Percentiles rank a stretch among this genome's conserved stretches.
Evolutionary conservation across 2,113 vertebrate species (phyloP).

Genomic region (human (Homo sapiens)): DNA sequence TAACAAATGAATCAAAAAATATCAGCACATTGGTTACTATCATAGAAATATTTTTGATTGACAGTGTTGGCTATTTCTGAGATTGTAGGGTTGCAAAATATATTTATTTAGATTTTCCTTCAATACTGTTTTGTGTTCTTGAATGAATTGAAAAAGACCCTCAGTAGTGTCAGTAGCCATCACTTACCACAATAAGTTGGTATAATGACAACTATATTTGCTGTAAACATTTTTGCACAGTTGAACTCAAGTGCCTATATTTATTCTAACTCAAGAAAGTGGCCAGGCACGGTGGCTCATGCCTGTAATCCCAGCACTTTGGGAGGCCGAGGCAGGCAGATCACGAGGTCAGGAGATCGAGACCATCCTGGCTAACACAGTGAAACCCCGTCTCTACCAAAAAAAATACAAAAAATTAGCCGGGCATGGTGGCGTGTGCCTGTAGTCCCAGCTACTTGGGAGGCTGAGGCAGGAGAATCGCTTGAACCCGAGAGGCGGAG

Average conservation of each 20-base stretch:
- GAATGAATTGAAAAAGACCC: not conserved
- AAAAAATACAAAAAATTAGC: no score
- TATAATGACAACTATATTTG: not conserved
- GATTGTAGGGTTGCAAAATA: not conserved
- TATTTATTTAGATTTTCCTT: not conserved
- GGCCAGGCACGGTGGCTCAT: no score
- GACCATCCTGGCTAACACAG: no score
- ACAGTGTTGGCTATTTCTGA: constrained; percentile 11
- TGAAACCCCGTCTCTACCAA: no score
- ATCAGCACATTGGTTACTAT: not conserved
- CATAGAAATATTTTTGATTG: not conserved
- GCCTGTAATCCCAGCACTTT: no score
- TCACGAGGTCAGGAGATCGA: no score
- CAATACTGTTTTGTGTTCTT: not conserved
- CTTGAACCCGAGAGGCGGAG: no score
- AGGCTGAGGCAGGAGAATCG: no score
- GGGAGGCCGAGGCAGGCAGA: no score
- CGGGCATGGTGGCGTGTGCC: no score
- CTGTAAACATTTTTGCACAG: not conserved
- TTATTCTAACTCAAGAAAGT: not conserved
- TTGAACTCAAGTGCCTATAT: not conserved
- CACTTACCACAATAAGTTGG: not conserved
- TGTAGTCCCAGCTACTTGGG: no score
- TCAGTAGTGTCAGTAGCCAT: not conserved
- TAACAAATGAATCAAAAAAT: constrained; percentile 2